Percentiles rank a stretch among this genome's conserved stretches.
Conservation (phyloP, 2,888 invertebrate species). For the Acleris laterana region DNA sequence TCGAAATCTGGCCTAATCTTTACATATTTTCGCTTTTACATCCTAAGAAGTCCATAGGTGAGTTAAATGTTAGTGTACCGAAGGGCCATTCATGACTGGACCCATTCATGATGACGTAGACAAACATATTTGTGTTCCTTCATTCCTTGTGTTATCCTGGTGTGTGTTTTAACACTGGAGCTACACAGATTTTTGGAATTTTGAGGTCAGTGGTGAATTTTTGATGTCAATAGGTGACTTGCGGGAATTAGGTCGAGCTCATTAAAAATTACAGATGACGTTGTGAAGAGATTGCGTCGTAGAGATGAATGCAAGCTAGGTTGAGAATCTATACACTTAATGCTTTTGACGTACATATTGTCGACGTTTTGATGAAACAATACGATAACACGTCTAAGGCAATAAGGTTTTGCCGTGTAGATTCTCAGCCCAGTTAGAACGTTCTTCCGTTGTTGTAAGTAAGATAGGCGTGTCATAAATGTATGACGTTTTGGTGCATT, state of each 20-base stretch:
- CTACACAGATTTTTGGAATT: slow-evolving; percentile 37
- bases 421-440: background rate
- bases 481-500: too few relatives aligned
- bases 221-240: slow-evolving; percentile 50
- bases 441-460: background rate
- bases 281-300: background rate
- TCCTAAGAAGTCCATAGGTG: slow-evolving; percentile 22
- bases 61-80: slow-evolving; percentile 17
- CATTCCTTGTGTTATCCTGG: slow-evolving; percentile 42
- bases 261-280: slow-evolving; percentile 38
- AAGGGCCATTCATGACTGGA: slow-evolving; percentile 52
- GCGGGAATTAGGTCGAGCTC: slow-evolving; percentile 65
- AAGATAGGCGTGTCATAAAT: too few relatives aligned
- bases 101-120: slow-evolving; percentile 66
- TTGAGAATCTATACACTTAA: too few relatives aligned
- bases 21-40: slow-evolving; percentile 18
- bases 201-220: slow-evolving; percentile 50
- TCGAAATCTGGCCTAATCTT: slow-evolving; percentile 59
- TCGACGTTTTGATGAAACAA: too few relatives aligned
- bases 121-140: slow-evolving; percentile 49
- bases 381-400: too few relatives aligned
- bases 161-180: slow-evolving; percentile 43
- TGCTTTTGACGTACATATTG: too few relatives aligned
- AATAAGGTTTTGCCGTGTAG: too few relatives aligned
- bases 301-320: too few relatives aligned